phyloP scores from a whole-genome alignment of 1,140 invertebrate species.

The Meteorus sp. region DNA sequence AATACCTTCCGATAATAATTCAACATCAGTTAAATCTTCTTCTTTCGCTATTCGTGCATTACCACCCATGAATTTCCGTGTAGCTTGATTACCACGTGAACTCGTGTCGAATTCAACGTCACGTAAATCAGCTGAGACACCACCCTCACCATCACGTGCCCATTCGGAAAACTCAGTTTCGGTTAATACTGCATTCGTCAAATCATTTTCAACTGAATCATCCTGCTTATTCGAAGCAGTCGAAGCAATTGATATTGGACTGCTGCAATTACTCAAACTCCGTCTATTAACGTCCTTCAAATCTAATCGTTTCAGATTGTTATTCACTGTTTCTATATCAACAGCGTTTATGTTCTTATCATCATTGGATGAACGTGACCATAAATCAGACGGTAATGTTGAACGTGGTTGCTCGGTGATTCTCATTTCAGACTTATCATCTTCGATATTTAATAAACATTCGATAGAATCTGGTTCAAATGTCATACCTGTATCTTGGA shows the following conservation, averaged over 20 bases:
- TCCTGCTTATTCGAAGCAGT: constrained; percentile 51
- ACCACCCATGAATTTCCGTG: neutral
- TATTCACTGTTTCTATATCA: constrained; percentile 45
- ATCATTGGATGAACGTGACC: constrained; percentile 4
- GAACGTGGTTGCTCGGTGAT: neutral
- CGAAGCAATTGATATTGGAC: constrained; percentile 52
- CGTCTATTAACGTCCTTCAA: constrained; percentile 40
- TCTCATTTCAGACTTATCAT: neutral
- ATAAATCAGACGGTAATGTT: constrained; percentile 2
- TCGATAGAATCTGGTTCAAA: constrained; percentile 58
- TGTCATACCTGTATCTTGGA: constrained; percentile 37
- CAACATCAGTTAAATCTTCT: constrained; percentile 45
- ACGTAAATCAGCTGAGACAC: constrained; percentile 72
- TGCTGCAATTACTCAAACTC: constrained; percentile 55
- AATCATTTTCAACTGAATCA: constrained; percentile 62
- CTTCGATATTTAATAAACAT: constrained; percentile 28
- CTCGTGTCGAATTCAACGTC: constrained; percentile 67
- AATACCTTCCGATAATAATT: constrained; percentile 35
- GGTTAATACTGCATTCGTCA: constrained; percentile 70
- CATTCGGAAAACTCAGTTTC: constrained; percentile 86
- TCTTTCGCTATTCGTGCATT: constrained; percentile 49
- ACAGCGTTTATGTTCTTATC: constrained; percentile 1
- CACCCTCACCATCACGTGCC: constrained; percentile 71
- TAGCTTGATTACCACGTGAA: constrained; percentile 52
- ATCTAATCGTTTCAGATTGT: constrained; percentile 44